These are phyloP conservation scores for Trogon surrucura DNA, from an alignment of 2,113 vertebrate species.

Conservation along the genomic window DNA sequence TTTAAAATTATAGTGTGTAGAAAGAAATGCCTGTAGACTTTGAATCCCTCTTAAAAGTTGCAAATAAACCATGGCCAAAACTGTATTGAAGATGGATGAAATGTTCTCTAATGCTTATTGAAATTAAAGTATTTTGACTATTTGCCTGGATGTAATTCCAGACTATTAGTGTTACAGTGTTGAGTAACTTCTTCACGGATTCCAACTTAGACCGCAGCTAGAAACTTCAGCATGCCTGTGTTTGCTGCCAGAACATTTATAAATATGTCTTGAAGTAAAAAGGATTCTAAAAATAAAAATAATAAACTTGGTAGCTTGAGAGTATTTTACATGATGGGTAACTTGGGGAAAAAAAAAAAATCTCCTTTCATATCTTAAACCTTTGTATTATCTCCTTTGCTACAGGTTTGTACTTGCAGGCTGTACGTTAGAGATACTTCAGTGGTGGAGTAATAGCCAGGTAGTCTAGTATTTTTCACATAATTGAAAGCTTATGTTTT, in stretches of 20 bases:
- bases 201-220: slow-evolving; percentile 54
- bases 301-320: neutral
- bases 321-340: slow-evolving; percentile 7
- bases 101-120: neutral
- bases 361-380: neutral
- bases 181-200: slow-evolving; percentile 59
- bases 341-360: neutral
- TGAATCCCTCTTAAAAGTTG: neutral
- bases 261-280: slow-evolving; percentile 49
- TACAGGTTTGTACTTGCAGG: neutral
- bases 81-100: neutral
- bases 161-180: slow-evolving; percentile 24
- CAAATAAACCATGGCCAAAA: neutral
- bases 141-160: slow-evolving; percentile 55
- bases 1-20: neutral
- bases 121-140: neutral
- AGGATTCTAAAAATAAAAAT: slow-evolving; percentile 22
- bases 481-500: neutral
- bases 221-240: slow-evolving; percentile 52
- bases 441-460: neutral
- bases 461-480: neutral
- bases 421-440: neutral
- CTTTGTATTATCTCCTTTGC: neutral
- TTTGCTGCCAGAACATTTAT: slow-evolving; percentile 55
- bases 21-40: neutral